Percentiles rank a stretch among this genome's conserved stretches.
Evolutionary conservation across 2,113 vertebrate species (phyloP).

Genomic region (Xiphophorus maculatus): DNA sequence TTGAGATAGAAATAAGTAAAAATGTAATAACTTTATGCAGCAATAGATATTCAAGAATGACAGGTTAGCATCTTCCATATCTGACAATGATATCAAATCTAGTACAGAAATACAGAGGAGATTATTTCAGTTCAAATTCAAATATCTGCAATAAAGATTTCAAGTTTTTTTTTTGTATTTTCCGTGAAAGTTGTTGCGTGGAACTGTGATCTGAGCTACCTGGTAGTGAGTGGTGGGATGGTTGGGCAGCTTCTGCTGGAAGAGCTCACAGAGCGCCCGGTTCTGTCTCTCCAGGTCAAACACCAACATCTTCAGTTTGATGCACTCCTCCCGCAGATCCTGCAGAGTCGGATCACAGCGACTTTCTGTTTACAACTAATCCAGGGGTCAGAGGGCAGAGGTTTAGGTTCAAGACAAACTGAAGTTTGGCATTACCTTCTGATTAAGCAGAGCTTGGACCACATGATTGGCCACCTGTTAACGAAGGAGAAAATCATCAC

Average conservation of each 20-base stretch:
- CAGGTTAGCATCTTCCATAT: too few relatives aligned
- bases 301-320: constrained; percentile 95
- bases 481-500: not conserved
- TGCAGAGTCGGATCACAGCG: constrained; percentile 45
- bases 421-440: constrained; percentile 83
- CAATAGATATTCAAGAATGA: too few relatives aligned
- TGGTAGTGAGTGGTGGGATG: constrained; percentile 85
- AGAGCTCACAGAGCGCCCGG: constrained; percentile 89
- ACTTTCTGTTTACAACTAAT: not conserved
- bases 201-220: constrained; percentile 66
- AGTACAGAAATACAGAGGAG: too few relatives aligned
- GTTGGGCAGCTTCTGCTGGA: constrained; percentile 92
- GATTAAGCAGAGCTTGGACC: constrained; percentile 93
- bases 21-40: too few relatives aligned
- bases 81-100: too few relatives aligned
- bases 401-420: not conserved
- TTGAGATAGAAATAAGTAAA: too few relatives aligned
- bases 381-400: not conserved
- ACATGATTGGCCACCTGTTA: constrained; percentile 93
- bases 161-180: not conserved
- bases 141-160: not conserved
- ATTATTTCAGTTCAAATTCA: not conserved
- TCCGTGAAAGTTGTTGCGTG: not conserved
- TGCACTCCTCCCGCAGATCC: constrained; percentile 96
- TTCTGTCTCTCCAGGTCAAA: constrained; percentile 97